phyloP scores from a whole-genome alignment of 2,113 vertebrate species.

The Seriola rivoliana region DNA sequence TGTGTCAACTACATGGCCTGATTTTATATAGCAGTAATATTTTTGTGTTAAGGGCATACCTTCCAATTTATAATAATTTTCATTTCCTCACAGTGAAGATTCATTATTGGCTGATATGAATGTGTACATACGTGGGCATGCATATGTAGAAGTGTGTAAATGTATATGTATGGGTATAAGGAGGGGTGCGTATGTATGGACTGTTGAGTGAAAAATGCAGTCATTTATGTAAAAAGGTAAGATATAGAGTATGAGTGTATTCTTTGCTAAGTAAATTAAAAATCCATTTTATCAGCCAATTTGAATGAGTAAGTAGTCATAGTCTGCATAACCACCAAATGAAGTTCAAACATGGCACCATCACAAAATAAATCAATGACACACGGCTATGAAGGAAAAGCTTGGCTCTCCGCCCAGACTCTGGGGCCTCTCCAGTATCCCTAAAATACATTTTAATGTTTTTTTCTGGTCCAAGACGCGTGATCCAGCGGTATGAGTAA shows the following conservation, averaged over 20 bases:
- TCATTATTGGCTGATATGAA: no score
- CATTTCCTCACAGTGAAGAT: no score
- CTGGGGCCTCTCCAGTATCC: constrained; percentile 65
- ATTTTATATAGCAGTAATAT: no score
- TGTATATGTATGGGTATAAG: no score
- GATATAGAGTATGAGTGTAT: not conserved
- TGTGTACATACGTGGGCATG: no score
- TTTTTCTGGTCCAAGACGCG: constrained; percentile 47
- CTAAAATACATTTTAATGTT: constrained; percentile 60
- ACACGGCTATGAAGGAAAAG: constrained; percentile 40
- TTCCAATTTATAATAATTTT: no score
- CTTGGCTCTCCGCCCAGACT: constrained; percentile 68
- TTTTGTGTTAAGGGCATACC: no score
- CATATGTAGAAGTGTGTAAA: no score
- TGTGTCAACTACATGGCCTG: no score
- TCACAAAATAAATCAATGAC: constrained; percentile 59
- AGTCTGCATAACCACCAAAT: constrained; percentile 39
- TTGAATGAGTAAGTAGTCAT: constrained; percentile 35
- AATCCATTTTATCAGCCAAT: constrained; percentile 21
- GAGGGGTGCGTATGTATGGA: no score
- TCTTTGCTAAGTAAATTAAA: constrained; percentile 34
- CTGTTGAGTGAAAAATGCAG: not conserved
- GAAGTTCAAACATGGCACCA: constrained; percentile 42
- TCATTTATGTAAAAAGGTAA: not conserved
- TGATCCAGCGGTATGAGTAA: constrained; percentile 60